Base-by-base conservation (phyloP, 2,888 invertebrate genomes). In the Theretra japonica region DNA sequence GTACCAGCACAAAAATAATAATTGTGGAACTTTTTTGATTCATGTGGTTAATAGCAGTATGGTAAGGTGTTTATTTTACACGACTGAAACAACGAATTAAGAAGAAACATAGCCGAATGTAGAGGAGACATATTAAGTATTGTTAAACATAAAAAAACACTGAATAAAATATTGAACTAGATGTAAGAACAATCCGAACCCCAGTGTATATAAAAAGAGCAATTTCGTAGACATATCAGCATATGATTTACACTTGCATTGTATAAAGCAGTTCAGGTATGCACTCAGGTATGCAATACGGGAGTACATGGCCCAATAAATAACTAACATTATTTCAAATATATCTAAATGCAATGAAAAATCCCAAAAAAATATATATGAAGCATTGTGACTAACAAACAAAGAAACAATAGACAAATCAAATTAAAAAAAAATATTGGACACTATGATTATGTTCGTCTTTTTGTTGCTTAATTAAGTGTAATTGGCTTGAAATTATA, bases 221-320 rank as follows among this genome's bases (percentile, higher is more conserved):
- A 65, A 65, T 65, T 65, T 48, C 17, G 62, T 62, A 41, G 48
- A 65, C 41, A 65, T 48, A 48, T 65, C 65, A 65, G 65, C 65
- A 48, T 48, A 65, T 48, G 65, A 65, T 65, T 65, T 65, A 65
- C 65, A 65, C n/a, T 33, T 65, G 48, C 48, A 65, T 23, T 65
- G 65, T 19, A 65, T 21, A 65, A 65, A 41, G 5, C 41, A 41
- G 48, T 23, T 23, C 23, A 48, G 65, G 65, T 65, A 17, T 48
- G 65, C 21, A 65, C 65, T 65, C 2, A 65, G 65, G 33, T 17
- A 4, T 65, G 17, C 15, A 17, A 65, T 17, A 23, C 11, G 48
- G 15, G 65, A 41, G 2, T 17, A n/a, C 0, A 53, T 53, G 19
- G 5, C 53, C 53, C 53, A 53, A 53, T 4, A 53, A 19, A 53